A percentile compares a stretch with the other conserved stretches of the same genome.
These are phyloP conservation scores for Garra rufa DNA, from an alignment of 2,113 vertebrate genomes.

Conservation along the genomic window DNA sequence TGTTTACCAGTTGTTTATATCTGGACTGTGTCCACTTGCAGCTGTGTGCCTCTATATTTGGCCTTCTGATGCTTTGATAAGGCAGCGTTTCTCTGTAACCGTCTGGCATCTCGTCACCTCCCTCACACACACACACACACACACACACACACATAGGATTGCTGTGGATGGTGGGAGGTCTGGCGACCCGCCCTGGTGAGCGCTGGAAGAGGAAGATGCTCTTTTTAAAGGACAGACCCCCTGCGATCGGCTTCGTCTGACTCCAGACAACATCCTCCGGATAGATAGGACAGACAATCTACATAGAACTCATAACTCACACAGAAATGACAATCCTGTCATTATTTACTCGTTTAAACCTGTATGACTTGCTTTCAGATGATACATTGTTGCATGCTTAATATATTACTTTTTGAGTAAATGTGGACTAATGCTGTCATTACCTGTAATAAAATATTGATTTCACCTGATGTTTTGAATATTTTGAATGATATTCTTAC, in stretches of 20 bases:
- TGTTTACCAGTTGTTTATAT: conserved; percentile 40
- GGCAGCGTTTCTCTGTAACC: conserved; percentile 29
- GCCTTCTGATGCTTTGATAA: conserved; percentile 52
- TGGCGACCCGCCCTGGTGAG: background rate
- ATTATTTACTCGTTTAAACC: background rate
- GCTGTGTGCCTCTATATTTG: conserved; percentile 43
- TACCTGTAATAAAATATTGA: background rate
- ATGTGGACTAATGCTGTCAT: background rate
- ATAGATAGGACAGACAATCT: no score
- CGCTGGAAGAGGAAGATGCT: background rate
- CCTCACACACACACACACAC: conserved; percentile 40
- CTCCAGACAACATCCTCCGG: background rate
- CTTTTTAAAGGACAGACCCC: conserved; percentile 1
- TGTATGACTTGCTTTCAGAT: background rate
- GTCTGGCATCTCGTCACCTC: conserved; percentile 62
- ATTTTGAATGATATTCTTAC: background rate
- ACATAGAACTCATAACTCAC: background rate
- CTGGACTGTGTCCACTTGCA: conserved; percentile 39
- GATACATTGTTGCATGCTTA: background rate
- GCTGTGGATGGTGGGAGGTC: conserved; percentile 24
- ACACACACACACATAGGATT: conserved; percentile 19
- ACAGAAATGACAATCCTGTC: background rate
- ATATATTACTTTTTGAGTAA: background rate
- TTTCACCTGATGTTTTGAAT: background rate
- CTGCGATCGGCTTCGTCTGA: background rate